Evolutionary conservation across 2,888 invertebrate species (phyloP).

Genomic region (Gonocerus acuteangulatus): DNA sequence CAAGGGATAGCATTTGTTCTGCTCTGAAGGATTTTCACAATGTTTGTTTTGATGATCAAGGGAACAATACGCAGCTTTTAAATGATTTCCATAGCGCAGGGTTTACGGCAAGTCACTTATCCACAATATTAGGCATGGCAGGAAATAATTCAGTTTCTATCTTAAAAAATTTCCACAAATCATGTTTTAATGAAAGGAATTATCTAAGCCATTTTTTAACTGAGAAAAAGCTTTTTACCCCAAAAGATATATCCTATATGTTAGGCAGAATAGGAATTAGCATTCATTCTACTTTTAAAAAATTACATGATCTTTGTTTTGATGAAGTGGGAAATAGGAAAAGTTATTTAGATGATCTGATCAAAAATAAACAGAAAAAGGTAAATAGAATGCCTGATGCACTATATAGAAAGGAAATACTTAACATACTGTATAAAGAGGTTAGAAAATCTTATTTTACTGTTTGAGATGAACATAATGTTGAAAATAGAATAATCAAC

Average conservation of each 20-base stretch:
- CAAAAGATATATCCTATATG: neutral
- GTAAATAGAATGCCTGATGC: neutral
- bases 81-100: neutral
- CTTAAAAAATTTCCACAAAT: neutral
- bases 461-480: neutral
- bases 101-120: neutral
- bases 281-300: neutral
- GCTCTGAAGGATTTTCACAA: neutral
- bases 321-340: neutral
- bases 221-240: neutral
- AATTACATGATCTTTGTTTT: conserved; percentile 7
- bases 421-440: neutral
- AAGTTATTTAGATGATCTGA: neutral
- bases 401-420: too few species aligned
- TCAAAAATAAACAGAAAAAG: neutral
- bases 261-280: neutral
- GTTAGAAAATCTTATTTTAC: neutral
- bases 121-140: neutral
- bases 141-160: conserved; percentile 2
- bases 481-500: neutral
- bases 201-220: conserved; percentile 1
- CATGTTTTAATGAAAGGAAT: neutral
- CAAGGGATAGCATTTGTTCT: conserved; percentile 1
- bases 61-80: neutral
- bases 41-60: neutral